These are phyloP conservation scores for Ciconia stormi DNA, from an alignment of 2,113 vertebrate genomes.

Conservation along the genomic window DNA sequence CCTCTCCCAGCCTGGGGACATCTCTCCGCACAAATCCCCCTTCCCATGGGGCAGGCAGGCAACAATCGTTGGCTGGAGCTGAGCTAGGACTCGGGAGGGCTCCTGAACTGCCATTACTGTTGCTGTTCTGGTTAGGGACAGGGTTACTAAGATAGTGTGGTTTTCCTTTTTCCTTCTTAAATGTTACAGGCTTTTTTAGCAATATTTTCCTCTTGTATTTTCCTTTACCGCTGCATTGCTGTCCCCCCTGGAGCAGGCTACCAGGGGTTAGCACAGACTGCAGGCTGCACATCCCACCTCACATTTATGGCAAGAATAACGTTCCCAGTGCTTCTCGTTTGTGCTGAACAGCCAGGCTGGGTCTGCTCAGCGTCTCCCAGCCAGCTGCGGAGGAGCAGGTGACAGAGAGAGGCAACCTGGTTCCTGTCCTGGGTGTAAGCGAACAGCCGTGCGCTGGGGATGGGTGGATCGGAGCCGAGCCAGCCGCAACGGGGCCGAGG, in stretches of 20 bases:
- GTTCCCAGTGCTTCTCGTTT: not conserved
- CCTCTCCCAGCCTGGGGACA: not conserved
- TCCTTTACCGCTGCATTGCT: not conserved
- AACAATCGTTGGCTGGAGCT: not conserved
- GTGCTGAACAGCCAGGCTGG: not conserved
- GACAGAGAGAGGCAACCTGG: not conserved
- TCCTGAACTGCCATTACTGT: too few species aligned
- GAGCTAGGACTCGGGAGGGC: not conserved
- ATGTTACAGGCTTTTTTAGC: constrained; percentile 1
- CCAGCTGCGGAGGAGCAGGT: not conserved
- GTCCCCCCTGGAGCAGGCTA: not conserved
- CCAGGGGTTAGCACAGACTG: not conserved
- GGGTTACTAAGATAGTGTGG: not conserved
- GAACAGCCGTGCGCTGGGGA: fast-evolving
- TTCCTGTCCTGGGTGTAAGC: not conserved
- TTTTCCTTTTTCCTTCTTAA: not conserved
- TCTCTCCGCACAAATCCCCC: not conserved
- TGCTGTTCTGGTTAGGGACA: not conserved
- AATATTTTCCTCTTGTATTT: not conserved
- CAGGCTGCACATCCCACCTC: not conserved
- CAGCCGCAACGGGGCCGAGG: not conserved
- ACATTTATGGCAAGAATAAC: not conserved
- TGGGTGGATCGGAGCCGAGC: too few species aligned
- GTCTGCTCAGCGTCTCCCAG: not conserved
- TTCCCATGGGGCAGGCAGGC: not conserved